Evolutionary conservation across 2,113 vertebrate genomes (phyloP).

Genomic region (Speoplatyrhinus poulsoni): DNA sequence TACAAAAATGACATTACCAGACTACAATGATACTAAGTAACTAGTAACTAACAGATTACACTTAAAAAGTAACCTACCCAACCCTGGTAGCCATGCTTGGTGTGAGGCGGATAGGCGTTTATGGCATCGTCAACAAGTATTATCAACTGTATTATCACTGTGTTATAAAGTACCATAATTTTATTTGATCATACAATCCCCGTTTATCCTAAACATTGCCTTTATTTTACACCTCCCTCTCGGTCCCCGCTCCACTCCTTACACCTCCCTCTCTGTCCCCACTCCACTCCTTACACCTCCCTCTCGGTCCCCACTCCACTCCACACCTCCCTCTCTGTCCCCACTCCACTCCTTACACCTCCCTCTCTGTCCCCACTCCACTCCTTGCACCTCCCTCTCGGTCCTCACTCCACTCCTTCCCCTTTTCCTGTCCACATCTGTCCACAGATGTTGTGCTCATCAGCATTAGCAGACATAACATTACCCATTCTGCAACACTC

Average conservation of each 20-base stretch:
- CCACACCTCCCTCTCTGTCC: constrained; percentile 7
- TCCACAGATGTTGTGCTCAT: constrained; percentile 68
- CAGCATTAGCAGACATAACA: constrained; percentile 70
- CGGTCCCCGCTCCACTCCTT: neutral
- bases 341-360: constrained; percentile 16
- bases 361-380: neutral
- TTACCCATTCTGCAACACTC: constrained; percentile 39
- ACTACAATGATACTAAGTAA: no score
- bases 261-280: no score
- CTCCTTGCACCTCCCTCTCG: constrained; percentile 13
- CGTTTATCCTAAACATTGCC: constrained; percentile 6
- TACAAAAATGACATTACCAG: no score
- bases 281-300: constrained; percentile 9
- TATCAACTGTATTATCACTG: no score
- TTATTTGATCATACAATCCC: neutral
- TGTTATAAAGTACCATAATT: no score
- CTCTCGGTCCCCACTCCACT: neutral
- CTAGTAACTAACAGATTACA: no score
- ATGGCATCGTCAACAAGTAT: no score
- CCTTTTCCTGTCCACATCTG: constrained; percentile 50
- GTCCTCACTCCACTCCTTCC: neutral
- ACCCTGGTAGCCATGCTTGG: no score
- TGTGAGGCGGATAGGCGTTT: no score
- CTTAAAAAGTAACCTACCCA: no score
- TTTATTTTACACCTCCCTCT: constrained; percentile 27